Base-by-base conservation (phyloP, 2,888 invertebrate species). In the Sericinus montela region DNA sequence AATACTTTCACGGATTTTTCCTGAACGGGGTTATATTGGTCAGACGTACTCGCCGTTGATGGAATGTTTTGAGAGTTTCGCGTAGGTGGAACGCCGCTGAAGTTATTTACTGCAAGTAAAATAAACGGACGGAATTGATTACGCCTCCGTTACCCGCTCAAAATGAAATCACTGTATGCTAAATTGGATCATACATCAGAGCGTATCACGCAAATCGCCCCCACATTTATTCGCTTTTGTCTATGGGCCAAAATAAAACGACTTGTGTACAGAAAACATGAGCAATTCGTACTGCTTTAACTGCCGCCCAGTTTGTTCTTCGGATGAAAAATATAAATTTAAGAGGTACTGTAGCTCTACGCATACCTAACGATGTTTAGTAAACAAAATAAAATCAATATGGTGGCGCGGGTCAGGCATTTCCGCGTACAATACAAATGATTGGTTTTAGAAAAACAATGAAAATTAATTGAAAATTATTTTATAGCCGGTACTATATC, bases 31-130 rank as follows among this genome's bases (percentile, higher is more conserved):
- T 35, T 36, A 58, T 67, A 65, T 66, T 65, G 61, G 61, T 60
- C 54, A 56, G 43, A 60, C 75, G 65, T 75, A 75, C 62, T 63
- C 75, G 68, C 69, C 56, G 46, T 54, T 49, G n/a, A n/a, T 19
- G 2, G 61, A 68, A 73, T 69, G 65, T 68, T 74, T 72, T 67
- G 64, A 67, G 63, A 1, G 25, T 25, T 8, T 55, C 39, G 62
- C 66, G 80, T 77, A 66, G 79, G 79, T 57, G 64, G 69, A 48
- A 62, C 54, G 55, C 60, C 58, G 42, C 46, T 53, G 58, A 51
- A 59, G 57, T 53, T 59, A 62, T 63, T 67, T 59, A 65, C 60
- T 55, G 53, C 47, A 57, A 49, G 55, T 55, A 54, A 62, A 68
- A 69, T 65, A 70, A 62, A 64, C 63, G 55, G 42, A 58, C 53